These are phyloP conservation scores for Halcyon leucocephala DNA, from an alignment of 2,797 vertebrate species.

Conservation along the genomic window DNA sequence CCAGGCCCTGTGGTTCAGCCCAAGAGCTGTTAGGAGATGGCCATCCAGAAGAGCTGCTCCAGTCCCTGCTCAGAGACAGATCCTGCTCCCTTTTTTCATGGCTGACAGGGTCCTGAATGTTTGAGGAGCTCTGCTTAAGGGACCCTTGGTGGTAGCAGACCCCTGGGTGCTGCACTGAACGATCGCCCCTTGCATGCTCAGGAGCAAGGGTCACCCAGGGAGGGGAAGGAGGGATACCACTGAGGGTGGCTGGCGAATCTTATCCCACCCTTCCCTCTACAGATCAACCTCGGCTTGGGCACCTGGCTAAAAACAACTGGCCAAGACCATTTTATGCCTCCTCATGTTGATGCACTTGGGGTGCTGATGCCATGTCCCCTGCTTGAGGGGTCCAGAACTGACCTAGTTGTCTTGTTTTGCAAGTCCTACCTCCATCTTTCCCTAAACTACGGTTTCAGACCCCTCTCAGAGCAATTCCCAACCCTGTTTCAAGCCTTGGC, in stretches of 20 bases:
- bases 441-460: background rate
- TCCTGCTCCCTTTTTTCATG: background rate
- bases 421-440: background rate
- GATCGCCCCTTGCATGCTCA: background rate
- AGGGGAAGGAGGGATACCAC: background rate
- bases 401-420: background rate
- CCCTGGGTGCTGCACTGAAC: background rate
- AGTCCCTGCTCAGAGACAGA: background rate
- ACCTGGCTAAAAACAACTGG: background rate
- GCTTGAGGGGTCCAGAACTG: background rate
- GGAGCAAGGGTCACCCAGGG: background rate
- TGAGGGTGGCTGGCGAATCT: background rate
- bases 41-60: background rate
- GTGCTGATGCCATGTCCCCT: background rate
- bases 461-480: background rate
- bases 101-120: background rate
- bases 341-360: background rate
- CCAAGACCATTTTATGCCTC: background rate
- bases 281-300: background rate
- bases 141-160: background rate
- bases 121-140: background rate
- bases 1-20: fast-evolving
- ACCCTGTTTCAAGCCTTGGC: background rate
- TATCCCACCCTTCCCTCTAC: background rate
- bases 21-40: background rate